These are phyloP conservation scores for Lordiphosa clarofinis DNA, from an alignment of 1,140 invertebrate species.

Conservation along the genomic window DNA sequence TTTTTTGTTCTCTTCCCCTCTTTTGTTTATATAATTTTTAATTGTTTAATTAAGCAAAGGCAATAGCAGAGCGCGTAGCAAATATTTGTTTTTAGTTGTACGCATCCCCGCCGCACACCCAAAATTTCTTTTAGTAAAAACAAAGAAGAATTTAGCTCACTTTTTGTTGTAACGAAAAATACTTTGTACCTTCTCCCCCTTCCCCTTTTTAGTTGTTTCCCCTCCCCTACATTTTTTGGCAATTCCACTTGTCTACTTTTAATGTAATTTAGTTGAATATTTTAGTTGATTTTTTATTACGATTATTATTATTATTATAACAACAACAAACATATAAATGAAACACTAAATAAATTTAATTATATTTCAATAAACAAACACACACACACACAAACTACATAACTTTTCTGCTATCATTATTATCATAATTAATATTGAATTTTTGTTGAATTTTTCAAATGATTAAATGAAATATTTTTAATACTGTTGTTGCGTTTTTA, in stretches of 20 bases:
- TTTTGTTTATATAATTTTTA: slow-evolving; percentile 4
- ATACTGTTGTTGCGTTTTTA: slow-evolving; percentile 42
- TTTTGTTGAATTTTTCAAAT: slow-evolving; percentile 79
- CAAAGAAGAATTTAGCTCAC: slow-evolving; percentile 53
- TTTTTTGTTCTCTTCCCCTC: background rate
- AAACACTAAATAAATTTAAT: slow-evolving; percentile 72
- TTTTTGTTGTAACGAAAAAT: slow-evolving; percentile 58
- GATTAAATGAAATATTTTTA: slow-evolving; percentile 75
- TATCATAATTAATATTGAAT: slow-evolving; percentile 75
- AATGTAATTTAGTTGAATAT: slow-evolving; percentile 79
- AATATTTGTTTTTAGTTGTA: slow-evolving; percentile 40
- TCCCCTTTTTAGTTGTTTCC: slow-evolving; percentile 20
- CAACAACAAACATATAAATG: slow-evolving; percentile 27
- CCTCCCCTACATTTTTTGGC: slow-evolving; percentile 40
- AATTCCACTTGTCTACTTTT: slow-evolving; percentile 67
- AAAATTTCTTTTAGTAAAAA: slow-evolving; percentile 35
- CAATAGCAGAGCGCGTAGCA: slow-evolving; percentile 36
- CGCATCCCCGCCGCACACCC: background rate
- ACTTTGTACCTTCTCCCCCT: slow-evolving; percentile 64
- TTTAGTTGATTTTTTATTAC: slow-evolving; percentile 79
- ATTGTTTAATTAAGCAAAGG: slow-evolving; percentile 17
- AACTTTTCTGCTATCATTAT: slow-evolving; percentile 69
- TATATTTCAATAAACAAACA: slow-evolving; percentile 50
- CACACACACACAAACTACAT: slow-evolving; percentile 18
- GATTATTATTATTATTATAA: slow-evolving; percentile 65